Conservation (phyloP, 2,888 invertebrate species). For the Ochropleura plecta region DNA sequence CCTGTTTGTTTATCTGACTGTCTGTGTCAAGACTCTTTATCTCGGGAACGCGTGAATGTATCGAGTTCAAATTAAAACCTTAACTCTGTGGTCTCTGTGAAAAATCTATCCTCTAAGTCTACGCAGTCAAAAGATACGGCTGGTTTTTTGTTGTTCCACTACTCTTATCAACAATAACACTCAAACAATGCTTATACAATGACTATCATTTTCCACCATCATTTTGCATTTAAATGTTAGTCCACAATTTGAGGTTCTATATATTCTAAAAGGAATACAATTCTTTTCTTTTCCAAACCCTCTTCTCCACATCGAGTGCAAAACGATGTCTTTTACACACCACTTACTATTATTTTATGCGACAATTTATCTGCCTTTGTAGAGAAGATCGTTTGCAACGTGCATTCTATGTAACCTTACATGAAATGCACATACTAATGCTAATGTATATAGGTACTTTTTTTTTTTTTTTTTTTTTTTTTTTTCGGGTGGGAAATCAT, state of each 20-base stretch:
- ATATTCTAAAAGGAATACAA: not conserved
- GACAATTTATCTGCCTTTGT: slow-evolving; percentile 5
- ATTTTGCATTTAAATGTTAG: not conserved
- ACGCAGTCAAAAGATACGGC: too few relatives aligned
- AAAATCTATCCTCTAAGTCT: too few relatives aligned
- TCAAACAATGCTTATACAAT: not conserved
- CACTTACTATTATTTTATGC: slow-evolving; percentile 3
- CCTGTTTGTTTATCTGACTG: too few relatives aligned
- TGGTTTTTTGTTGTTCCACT: too few relatives aligned
- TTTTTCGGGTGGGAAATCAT: too few relatives aligned
- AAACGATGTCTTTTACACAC: slow-evolving; percentile 22
- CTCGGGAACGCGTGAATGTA: too few relatives aligned
- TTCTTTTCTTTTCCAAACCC: not conserved
- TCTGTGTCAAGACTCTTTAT: too few relatives aligned
- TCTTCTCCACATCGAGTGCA: slow-evolving; percentile 9
- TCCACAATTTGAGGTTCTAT: not conserved
- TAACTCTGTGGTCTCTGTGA: too few relatives aligned
- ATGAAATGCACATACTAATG: not conserved
- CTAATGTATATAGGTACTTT: not conserved
- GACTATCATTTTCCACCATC: not conserved
- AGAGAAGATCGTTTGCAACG: not conserved
- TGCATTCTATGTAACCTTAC: not conserved
- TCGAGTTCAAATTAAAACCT: too few relatives aligned
- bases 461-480: too few relatives aligned
- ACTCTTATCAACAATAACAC: too few relatives aligned